These are phyloP conservation scores for Drosophila mimetica DNA, from an alignment of 2,888 invertebrate genomes.

Conservation along the genomic window DNA sequence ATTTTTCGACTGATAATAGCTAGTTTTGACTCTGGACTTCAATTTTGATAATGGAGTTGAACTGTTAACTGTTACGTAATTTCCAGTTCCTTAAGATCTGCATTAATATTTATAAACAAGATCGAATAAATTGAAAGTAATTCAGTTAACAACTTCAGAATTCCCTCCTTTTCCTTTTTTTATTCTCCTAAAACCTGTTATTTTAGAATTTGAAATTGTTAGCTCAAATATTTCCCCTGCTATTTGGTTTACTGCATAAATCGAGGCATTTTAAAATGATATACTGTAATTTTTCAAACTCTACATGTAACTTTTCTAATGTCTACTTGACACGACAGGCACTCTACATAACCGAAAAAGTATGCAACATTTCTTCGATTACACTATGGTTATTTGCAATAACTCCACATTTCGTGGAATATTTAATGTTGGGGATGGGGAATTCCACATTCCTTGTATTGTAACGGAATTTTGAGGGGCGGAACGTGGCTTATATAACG, in stretches of 20 bases:
- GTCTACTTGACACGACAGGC: neutral
- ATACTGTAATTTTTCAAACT: neutral
- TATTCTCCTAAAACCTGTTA: no score
- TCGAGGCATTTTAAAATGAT: neutral
- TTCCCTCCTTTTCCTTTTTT: neutral
- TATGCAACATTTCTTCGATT: slow-evolving; percentile 5
- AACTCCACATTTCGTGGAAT: neutral
- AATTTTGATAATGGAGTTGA: no score
- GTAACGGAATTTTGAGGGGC: slow-evolving; percentile 25
- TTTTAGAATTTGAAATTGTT: no score
- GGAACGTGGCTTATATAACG: slow-evolving; percentile 32
- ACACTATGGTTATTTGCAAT: neutral
- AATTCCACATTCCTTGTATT: neutral
- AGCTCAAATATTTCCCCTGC: no score
- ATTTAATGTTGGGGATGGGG: neutral
- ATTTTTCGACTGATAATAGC: no score
- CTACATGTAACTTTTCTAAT: neutral
- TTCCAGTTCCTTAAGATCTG: neutral
- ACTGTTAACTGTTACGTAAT: no score
- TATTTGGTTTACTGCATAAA: neutral
- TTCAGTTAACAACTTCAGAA: neutral
- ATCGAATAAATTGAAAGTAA: neutral
- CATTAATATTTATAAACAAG: slow-evolving; percentile 26
- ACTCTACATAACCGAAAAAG: slow-evolving; percentile 3
- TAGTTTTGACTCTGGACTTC: no score